Conservation (phyloP, 2,113 vertebrate genomes). For the Mus spicilegus region DNA sequence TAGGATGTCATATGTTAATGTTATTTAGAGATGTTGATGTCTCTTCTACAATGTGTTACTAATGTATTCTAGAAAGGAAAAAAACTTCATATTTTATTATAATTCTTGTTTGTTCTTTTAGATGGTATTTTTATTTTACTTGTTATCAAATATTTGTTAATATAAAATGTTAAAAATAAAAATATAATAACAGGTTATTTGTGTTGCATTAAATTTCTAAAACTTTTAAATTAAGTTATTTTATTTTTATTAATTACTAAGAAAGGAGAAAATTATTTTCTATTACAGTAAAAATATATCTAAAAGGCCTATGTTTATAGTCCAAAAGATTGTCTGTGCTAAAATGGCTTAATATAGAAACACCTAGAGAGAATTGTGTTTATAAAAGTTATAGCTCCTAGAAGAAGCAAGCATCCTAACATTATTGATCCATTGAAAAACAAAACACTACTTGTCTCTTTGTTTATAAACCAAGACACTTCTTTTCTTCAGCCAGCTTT, state of each 20-base stretch:
- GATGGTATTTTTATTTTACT: not conserved
- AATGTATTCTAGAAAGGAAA: not conserved
- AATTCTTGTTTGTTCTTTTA: not conserved
- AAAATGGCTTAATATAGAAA: not conserved
- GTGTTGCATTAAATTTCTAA: not conserved
- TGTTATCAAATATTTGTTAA: not conserved
- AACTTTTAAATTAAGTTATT: not conserved
- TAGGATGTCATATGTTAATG: not conserved
- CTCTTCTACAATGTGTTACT: not conserved
- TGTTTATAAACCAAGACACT: not conserved
- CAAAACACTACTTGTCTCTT: not conserved
- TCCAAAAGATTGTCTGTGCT: not conserved
- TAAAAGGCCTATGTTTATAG: not conserved
- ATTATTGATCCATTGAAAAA: not conserved
- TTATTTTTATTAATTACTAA: conserved; percentile 30
- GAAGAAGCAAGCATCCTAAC: not conserved
- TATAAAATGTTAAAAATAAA: conserved; percentile 7
- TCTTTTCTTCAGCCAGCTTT: not conserved
- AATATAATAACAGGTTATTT: not conserved
- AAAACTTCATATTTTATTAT: not conserved
- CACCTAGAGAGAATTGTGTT: not conserved
- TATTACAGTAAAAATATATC: not conserved
- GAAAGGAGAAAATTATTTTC: not conserved
- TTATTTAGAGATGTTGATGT: not conserved
- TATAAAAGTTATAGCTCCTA: not conserved